These are phyloP conservation scores for Tetanocera ferruginea DNA, from an alignment of 2,888 invertebrate species.

Conservation along the genomic window DNA sequence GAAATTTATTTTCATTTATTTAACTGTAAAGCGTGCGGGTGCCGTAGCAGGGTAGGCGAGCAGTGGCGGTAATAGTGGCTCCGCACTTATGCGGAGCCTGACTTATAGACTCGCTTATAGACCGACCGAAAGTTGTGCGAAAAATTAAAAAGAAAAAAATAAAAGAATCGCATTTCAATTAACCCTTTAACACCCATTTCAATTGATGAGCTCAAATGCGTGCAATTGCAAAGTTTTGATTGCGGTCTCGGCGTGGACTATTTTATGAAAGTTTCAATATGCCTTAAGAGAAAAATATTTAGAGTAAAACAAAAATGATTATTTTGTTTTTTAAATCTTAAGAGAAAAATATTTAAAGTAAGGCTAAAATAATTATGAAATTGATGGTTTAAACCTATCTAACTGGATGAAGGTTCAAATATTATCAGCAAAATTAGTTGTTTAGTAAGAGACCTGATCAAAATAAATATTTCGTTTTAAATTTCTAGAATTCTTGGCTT, in stretches of 20 bases:
- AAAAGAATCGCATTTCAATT: slow-evolving; percentile 30
- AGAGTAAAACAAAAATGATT: too few relatives aligned
- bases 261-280: background rate
- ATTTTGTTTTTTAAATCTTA: too few relatives aligned
- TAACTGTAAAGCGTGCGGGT: background rate
- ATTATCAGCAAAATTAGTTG: too few relatives aligned
- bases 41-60: background rate
- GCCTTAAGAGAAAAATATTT: background rate
- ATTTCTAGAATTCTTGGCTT: too few relatives aligned
- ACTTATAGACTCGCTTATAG: too few relatives aligned
- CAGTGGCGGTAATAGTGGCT: background rate
- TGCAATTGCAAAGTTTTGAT: slow-evolving; percentile 10
- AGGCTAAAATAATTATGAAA: too few relatives aligned
- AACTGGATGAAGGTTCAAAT: too few relatives aligned
- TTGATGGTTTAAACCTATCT: too few relatives aligned
- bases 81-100: too few relatives aligned
- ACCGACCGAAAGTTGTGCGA: background rate
- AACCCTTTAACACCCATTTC: slow-evolving; percentile 29
- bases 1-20: slow-evolving; percentile 34
- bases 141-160: slow-evolving; percentile 9
- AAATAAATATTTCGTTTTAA: too few relatives aligned
- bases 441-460: too few relatives aligned
- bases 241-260: background rate
- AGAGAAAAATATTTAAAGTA: too few relatives aligned
- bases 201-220: slow-evolving; percentile 8